A percentile compares a stretch with the other conserved stretches of the same genome.
phyloP scores from a whole-genome alignment of 2,113 vertebrate genomes.

The Campylomormyrus tamandua region DNA sequence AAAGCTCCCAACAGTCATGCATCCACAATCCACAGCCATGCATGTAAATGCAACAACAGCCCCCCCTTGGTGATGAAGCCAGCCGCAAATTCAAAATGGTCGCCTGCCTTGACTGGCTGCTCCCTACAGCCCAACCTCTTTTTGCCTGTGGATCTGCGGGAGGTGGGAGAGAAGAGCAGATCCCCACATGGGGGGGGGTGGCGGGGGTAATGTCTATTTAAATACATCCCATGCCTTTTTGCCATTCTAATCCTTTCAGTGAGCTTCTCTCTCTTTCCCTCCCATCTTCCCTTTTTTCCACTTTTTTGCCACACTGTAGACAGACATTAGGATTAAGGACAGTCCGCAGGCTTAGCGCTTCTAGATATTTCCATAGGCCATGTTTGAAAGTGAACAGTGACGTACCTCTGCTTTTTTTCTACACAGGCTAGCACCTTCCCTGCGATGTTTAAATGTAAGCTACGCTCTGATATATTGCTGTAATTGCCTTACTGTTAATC shows the following conservation, averaged over 20 bases:
- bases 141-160: not conserved
- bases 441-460: not conserved
- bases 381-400: not conserved
- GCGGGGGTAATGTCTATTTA: not conserved
- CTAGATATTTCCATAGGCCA: not conserved
- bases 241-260: not conserved
- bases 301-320: not conserved
- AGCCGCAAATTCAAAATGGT: not conserved
- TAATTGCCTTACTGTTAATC: not conserved
- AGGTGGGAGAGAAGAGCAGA: not conserved
- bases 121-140: not conserved
- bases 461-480: not conserved
- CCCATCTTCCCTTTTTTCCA: not conserved
- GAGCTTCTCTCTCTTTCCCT: not conserved
- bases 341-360: not conserved
- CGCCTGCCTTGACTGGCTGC: not conserved
- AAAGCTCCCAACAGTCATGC: not conserved
- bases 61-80: not conserved
- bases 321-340: not conserved
- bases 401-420: not conserved
- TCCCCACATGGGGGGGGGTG: not conserved
- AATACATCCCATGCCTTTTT: not conserved
- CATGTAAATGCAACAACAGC: not conserved
- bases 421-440: not conserved
- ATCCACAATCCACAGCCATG: not conserved